Percentiles rank a stretch among this genome's conserved stretches.
These are phyloP conservation scores for Epinephelus moara DNA, from an alignment of 2,113 vertebrate genomes.

Conservation along the genomic window DNA sequence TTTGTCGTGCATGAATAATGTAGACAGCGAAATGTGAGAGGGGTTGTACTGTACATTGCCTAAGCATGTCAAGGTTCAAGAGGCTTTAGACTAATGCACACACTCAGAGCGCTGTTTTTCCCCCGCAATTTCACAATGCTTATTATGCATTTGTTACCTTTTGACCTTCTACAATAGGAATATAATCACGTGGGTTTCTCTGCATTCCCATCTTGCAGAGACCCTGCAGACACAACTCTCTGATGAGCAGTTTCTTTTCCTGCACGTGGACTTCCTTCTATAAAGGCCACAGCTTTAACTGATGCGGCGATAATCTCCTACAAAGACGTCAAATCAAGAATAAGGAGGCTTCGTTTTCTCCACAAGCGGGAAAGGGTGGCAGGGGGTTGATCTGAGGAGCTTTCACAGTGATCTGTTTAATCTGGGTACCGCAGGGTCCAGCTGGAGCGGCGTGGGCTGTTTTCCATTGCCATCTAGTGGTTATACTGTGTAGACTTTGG, in stretches of 20 bases:
- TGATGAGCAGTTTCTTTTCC: neutral
- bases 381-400: neutral
- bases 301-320: constrained; percentile 1
- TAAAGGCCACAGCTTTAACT: neutral
- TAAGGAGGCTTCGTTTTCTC: constrained; percentile 18
- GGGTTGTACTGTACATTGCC: neutral
- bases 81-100: neutral
- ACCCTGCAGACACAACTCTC: neutral
- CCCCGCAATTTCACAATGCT: neutral
- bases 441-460: neutral
- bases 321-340: constrained; percentile 21
- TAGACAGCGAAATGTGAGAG: neutral
- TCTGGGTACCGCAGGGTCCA: neutral
- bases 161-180: neutral
- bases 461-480: constrained; percentile 70
- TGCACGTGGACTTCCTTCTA: neutral
- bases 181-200: neutral
- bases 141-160: neutral
- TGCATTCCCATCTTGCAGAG: neutral
- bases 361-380: neutral
- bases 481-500: neutral
- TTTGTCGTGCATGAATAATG: neutral
- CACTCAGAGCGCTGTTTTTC: neutral
- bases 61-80: neutral
- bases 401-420: neutral